Conservation (phyloP, 2,797 vertebrate species). For the Gymnothorax javanicus region DNA sequence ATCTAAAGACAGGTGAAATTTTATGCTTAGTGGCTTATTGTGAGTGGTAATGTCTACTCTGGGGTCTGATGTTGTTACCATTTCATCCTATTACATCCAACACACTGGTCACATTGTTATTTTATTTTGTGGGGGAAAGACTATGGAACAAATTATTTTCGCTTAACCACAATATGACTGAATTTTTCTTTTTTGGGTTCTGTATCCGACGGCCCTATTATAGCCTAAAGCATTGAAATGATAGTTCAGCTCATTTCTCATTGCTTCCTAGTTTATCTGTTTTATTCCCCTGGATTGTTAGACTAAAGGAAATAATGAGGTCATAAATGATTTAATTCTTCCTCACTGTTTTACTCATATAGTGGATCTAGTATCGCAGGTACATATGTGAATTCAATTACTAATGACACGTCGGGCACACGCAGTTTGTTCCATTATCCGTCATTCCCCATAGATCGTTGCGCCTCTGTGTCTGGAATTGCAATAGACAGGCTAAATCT, state of each 20-base stretch:
- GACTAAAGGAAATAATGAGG: background rate
- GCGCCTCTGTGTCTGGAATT: background rate
- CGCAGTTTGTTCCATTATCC: background rate
- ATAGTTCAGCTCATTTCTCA: background rate
- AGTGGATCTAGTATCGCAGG: background rate
- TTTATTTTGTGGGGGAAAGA: background rate
- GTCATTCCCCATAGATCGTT: background rate
- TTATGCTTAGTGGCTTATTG: background rate
- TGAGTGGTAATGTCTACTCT: background rate
- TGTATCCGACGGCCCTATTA: background rate
- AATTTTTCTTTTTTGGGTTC: background rate
- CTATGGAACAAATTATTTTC: background rate
- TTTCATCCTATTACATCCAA: background rate
- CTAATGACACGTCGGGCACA: background rate
- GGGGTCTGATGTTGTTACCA: background rate
- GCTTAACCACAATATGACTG: background rate
- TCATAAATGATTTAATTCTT: background rate
- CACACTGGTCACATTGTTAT: background rate
- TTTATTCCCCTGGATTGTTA: background rate
- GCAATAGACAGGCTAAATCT: background rate
- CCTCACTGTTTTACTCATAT: slow-evolving; percentile 4
- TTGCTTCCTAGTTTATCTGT: background rate
- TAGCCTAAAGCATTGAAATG: background rate
- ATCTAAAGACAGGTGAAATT: background rate
- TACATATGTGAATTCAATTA: background rate